Base-by-base conservation (phyloP, 2,888 invertebrate species). In the Corbicula japonica region DNA sequence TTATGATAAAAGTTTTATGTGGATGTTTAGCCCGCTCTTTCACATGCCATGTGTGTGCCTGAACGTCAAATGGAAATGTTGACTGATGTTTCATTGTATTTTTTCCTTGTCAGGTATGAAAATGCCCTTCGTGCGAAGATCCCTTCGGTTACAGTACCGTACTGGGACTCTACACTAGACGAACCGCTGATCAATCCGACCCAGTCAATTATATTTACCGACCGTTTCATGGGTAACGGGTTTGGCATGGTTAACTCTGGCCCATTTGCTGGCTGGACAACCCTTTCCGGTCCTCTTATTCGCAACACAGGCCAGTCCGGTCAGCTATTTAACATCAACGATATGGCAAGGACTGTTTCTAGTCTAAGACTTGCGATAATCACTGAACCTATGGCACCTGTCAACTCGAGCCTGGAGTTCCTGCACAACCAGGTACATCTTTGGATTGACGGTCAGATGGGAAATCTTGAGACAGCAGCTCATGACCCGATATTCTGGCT, bases 91-190 rank as follows among this genome's bases (percentile, higher is more conserved):
- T n/a, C n/a, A n/a, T n/a, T n/a, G 18, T 28, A 5, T 12, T 15
- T 30, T 46, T 69, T 50, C 21, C n/a, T 21, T 66, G 73, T 35
- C 72, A 90, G 91, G 87, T 89, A 88, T 76, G 91, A 91, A 58
- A 87, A 89, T 28, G 91, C 91, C 6, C 83, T 91, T 3, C 83
- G 87, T 32, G 87, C 88, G 50, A 87, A 89, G 68, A 82, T 89
- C 15, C 87, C 88, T 0, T 72, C 75, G 1, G 89, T 89, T 0
- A 88, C 89, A 8, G 38, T 91, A 6, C 91, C 91, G 1, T 91
- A 89, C 79, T 90, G 90, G 90, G 90, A 90, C 75, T 88, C 88
- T 6, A 86, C 88, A 5, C 60, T 90, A 30, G 90, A 90, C 71
- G 79, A 80, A 23, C 80, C 82, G 12, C 75, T 90, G 44, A 73